Conservation (phyloP, 2,113 vertebrate genomes). For the Apeltes quadracus region DNA sequence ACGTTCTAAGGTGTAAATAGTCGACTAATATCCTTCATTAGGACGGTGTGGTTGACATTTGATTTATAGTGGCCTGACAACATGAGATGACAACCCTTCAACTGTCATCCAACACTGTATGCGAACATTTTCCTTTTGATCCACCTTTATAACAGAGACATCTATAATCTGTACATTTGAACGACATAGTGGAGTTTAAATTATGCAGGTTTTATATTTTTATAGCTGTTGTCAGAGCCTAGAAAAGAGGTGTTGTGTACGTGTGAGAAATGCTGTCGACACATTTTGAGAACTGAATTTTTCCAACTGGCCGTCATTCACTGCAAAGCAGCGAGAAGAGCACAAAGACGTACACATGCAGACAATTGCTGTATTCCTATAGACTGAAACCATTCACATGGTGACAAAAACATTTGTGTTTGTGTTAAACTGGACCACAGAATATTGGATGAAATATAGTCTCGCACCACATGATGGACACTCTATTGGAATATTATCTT, state of each 20-base stretch:
- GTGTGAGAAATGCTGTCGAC: neutral
- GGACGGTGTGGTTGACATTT: neutral
- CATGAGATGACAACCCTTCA: too few species aligned
- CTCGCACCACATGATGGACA: neutral
- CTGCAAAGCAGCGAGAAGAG: neutral
- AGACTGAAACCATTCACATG: neutral
- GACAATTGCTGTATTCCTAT: neutral
- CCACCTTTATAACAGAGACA: too few species aligned
- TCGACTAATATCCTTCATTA: neutral
- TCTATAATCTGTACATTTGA: too few species aligned
- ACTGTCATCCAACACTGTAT: too few species aligned
- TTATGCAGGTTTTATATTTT: too few species aligned
- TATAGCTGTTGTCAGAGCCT: too few species aligned
- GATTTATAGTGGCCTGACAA: too few species aligned
- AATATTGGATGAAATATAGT: neutral
- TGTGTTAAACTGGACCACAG: neutral
- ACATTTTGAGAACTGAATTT: too few species aligned
- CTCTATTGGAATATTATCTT: neutral
- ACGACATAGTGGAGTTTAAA: too few species aligned
- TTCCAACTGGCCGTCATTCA: neutral
- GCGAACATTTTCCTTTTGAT: too few species aligned
- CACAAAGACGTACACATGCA: neutral
- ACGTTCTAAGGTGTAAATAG: neutral
- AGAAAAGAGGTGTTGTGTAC: too few species aligned
- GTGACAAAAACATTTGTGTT: neutral